Base-by-base conservation (phyloP, 2,888 invertebrate species). In the Polietes domitor region DNA sequence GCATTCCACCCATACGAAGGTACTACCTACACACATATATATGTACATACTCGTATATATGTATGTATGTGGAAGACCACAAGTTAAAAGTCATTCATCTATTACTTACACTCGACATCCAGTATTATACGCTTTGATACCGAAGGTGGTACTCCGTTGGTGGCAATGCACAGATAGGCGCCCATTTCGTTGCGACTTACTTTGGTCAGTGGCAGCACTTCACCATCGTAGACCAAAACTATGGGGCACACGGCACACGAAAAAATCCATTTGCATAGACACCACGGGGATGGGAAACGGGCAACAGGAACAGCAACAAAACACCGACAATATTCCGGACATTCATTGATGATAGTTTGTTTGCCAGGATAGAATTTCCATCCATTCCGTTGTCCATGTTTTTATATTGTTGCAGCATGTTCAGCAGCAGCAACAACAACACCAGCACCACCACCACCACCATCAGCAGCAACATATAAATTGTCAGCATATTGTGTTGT, bases 61-160 rank as follows among this genome's bases (percentile, higher is more conserved):
- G 19, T 17, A n/a, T 53, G 19, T n/a, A 53, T 53, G 19, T 2
- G 12, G 24, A 55, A 55, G 53, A 79, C 63, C 79, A 79, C 47
- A 79, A 78, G 63, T 76, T 79, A 76, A 41, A 82, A 82, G 78
- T 74, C 76, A 71, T 61, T 53, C 74, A 82, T 85, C 79, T 82
- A 75, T 80, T 84, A 91, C 92, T 92, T 89, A 97, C 97, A 97
- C 94, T 97, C 97, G 86, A 97, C 97, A 91, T 97, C 97, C 80
- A 97, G 95, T 89, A 96, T 97, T 93, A 97, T 97, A 91, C 97
- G 94, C 93, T 97, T 98, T 92, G 97, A 97, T 90, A 97, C 97
- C 47, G 97, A 97, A 72, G 97, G 97, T 47, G 97, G 97, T 26
- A 97, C 96, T 58, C 97, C 96, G 91, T 97, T 97, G 89, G 96